Base-by-base conservation (phyloP, 2,797 vertebrate genomes). In the Pseudochirops cupreus region DNA sequence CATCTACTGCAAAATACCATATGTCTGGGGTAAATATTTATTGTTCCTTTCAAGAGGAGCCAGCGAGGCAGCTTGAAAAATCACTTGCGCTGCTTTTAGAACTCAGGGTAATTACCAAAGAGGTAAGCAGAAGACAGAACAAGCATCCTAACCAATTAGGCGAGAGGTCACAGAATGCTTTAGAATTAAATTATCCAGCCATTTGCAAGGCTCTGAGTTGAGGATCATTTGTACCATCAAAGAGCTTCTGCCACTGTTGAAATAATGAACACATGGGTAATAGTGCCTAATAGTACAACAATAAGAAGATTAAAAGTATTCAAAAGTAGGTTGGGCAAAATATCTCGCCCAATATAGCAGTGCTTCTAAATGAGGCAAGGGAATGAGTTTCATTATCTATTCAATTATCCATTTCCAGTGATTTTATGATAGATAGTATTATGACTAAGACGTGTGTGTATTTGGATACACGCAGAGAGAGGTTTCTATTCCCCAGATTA, bases 391-490 rank as follows among this genome's bases (percentile, higher is more conserved):
- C 54, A 93, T 58, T 29, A 95, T 56, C 24, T 96, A 74, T 95
- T 74, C 94, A 93, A 53, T 94, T 96, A 98, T 98, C 95, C 91
- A 93, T 96, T 91, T 97, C 94, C 39, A n/a, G 95, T 94, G 95
- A 96, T 92, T 97, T 92, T 96, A 54, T 54, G 89, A n/a, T 91
- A 92, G n/a, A 33, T 29, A 92, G 7, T 57, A 87, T 33, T 56
- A 10, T 92, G 97, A 95, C 94, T 97, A 93, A 96, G 98, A 56
- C n/a, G 96, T 97, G 52, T 39, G n/a, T 82, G 39, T 67, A 29
- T 87, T 87, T 87, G 24, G 74, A 87, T 87, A 26, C 39, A 46
- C 39, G 26, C 9, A 87, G 93, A 95, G 94, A 91, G 11, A 93
- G 39, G 7, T 46, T 50, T 87, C 94, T 92, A 91, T 98, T 95